Evolutionary conservation across 2,797 vertebrate genomes (phyloP).

Genomic region (Threskiornis aethiopicus): DNA sequence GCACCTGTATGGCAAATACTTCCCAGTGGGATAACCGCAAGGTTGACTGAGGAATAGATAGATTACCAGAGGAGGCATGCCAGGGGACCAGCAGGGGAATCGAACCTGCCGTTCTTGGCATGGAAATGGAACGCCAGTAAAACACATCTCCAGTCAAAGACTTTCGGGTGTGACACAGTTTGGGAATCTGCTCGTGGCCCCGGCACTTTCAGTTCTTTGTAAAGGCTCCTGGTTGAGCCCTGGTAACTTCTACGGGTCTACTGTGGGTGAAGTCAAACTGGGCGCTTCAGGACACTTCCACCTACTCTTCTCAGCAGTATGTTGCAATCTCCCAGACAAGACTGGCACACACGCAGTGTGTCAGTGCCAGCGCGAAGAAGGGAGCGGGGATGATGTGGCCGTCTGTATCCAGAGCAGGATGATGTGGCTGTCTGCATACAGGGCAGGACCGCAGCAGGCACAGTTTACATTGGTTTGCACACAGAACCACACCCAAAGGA

Average conservation of each 20-base stretch:
- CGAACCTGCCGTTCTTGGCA: neutral
- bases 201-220: fast-evolving
- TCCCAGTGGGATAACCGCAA: neutral
- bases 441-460: neutral
- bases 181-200: neutral
- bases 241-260: neutral
- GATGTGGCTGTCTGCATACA: neutral
- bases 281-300: neutral
- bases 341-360: neutral
- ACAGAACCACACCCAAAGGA: neutral
- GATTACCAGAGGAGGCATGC: neutral
- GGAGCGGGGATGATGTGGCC: neutral
- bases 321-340: neutral
- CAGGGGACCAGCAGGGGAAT: neutral
- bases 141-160: neutral
- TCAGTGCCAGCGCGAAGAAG: neutral
- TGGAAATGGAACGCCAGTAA: neutral
- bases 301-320: neutral
- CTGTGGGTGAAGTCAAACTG: neutral
- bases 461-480: neutral
- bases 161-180: neutral
- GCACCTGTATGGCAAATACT: neutral
- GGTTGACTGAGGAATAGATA: neutral
- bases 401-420: neutral
- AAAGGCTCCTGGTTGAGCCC: neutral